Evolutionary conservation across 1,140 invertebrate species (phyloP).

Genomic region (Oedothorax gibbosus): DNA sequence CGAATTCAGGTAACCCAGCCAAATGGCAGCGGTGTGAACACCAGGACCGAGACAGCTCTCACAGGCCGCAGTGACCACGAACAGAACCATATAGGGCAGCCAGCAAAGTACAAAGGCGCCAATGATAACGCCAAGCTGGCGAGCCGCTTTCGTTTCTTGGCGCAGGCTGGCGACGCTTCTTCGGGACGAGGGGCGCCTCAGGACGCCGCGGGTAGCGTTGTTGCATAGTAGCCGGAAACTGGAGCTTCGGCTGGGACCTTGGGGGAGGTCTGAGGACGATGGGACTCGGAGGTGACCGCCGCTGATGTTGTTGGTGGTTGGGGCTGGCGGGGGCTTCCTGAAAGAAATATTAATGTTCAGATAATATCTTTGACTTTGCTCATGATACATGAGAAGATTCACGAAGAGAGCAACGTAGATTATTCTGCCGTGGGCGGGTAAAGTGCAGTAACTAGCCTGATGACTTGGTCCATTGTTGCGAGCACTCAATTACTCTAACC

Average conservation of each 20-base stretch:
- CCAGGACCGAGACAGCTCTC: constrained; percentile 69
- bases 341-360: not conserved
- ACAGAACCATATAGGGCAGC: constrained; percentile 76
- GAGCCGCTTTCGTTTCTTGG: constrained; percentile 76
- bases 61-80: constrained; percentile 76
- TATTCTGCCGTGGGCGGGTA: no score
- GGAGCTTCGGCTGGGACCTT: constrained; percentile 31
- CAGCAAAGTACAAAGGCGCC: constrained; percentile 77
- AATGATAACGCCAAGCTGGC: constrained; percentile 77
- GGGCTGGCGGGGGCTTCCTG: not conserved
- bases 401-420: no score
- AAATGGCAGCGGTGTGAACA: constrained; percentile 71
- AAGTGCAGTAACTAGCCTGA: no score
- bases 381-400: no score
- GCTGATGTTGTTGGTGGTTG: not conserved
- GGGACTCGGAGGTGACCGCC: constrained; percentile 34
- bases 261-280: not conserved
- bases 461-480: no score
- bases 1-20: constrained; percentile 74
- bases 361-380: no score
- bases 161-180: constrained; percentile 64
- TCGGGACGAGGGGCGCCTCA: constrained; percentile 19
- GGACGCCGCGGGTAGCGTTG: not conserved
- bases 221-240: constrained; percentile 34
- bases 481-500: no score